Base-by-base conservation (phyloP, 2,888 invertebrate genomes). In the Drosophila phalerata region DNA sequence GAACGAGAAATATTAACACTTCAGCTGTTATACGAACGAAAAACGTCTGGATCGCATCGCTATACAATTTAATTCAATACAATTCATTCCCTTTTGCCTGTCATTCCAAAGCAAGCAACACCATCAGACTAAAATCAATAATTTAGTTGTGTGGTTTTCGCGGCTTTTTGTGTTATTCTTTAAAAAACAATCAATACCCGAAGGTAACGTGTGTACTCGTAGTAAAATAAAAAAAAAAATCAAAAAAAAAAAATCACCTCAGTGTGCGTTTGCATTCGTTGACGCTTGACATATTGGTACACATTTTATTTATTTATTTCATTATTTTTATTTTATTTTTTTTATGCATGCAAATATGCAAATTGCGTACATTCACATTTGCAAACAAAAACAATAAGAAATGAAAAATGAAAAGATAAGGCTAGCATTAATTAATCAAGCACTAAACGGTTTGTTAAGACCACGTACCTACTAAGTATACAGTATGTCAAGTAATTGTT, bases 141-240 rank as follows among this genome's bases (percentile, higher is more conserved):
- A 85, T 84, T 86, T 83, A 77, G 77, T 84, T 88, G 86, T 84
- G 83, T 77, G 84, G 57, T 85, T 84, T 83, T 88, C 88, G 83
- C 83, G 83, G 83, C 86, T 85, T 83, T 88, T 88, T 84, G 88
- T 83, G 83, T 85, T 84, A 86, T 80, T 72, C 68, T 88, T 85
- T 65, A 88, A 88, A 85, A 85, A 78, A 88, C 86, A 84, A 88
- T 88, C 86, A 84, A 84, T 88, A 84, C 83, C 83, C 88, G 83
- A 84, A 84, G 83, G 83, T 84, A 84, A 84, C 88, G 86, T 84
- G 88, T 84, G 81, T 37, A 37, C 37, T 37, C 37, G 37, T 83
- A 83, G 77, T 49, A 45, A 76, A 78, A 69, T 66, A 77, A 60
- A 65, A n/a, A n/a, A n/a, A n/a, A n/a, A n/a, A n/a, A n/a, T n/a